These are phyloP conservation scores for Cynocephalus volans DNA, from an alignment of 2,113 vertebrate genomes.

Conservation along the genomic window DNA sequence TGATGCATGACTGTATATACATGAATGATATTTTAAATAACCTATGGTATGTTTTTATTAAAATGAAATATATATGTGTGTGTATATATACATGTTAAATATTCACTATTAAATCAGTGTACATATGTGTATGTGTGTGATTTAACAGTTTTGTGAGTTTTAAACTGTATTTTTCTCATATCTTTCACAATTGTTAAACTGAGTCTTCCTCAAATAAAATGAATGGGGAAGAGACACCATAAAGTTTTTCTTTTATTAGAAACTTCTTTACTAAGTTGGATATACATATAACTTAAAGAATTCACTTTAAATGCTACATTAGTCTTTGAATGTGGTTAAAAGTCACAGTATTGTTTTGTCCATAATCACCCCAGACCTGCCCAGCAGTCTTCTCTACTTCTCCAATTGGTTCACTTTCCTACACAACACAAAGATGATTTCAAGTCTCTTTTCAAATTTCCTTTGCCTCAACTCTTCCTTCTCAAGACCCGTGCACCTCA, in stretches of 20 bases:
- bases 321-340: neutral
- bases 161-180: constrained; percentile 20
- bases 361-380: neutral
- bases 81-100: neutral
- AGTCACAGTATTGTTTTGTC: neutral
- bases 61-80: neutral
- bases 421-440: neutral
- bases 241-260: neutral
- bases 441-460: neutral
- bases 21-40: too few relatives aligned
- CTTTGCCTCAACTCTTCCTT: neutral
- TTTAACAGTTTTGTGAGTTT: constrained; percentile 8
- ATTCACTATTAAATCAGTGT: too few relatives aligned
- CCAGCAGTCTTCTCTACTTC: neutral
- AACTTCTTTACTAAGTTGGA: neutral
- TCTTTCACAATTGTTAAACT: neutral
- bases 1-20: too few relatives aligned
- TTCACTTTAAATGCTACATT: neutral
- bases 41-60: neutral
- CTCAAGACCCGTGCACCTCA: too few relatives aligned
- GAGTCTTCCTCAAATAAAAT: neutral
- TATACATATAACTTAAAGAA: neutral
- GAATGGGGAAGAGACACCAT: neutral
- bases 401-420: neutral
- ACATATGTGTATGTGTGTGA: neutral